These are phyloP conservation scores for Asteroscopus sphinx DNA, from an alignment of 2,888 invertebrate species.

Conservation along the genomic window DNA sequence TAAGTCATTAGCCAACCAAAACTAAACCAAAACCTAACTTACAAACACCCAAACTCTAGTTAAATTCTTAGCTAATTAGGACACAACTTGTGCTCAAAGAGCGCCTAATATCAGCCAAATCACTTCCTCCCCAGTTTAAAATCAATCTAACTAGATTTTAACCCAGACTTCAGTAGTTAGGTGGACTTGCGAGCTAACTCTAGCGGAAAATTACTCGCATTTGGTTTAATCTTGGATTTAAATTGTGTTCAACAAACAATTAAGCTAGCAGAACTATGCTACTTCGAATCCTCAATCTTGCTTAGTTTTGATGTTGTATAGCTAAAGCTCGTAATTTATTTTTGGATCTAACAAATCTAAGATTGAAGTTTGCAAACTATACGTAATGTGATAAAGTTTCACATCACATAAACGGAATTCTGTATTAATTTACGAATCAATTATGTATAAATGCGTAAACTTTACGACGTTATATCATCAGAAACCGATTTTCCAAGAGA, in stretches of 20 bases:
- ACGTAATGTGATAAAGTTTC: conserved; percentile 6
- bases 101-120: conserved; percentile 28
- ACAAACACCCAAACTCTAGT: conserved; percentile 31
- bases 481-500: too few species aligned
- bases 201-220: conserved; percentile 42
- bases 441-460: background rate
- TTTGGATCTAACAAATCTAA: conserved; percentile 8
- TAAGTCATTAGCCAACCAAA: conserved; percentile 16
- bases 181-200: conserved; percentile 39
- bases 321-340: conserved; percentile 9
- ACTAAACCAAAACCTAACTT: background rate
- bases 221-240: conserved; percentile 49
- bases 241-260: conserved; percentile 32
- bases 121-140: conserved; percentile 40
- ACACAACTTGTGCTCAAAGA: conserved; percentile 20
- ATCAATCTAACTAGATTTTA: conserved; percentile 49
- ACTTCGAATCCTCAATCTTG: conserved; percentile 9
- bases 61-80: conserved; percentile 33
- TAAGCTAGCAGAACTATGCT: conserved; percentile 18
- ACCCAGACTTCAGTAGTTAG: conserved; percentile 43
- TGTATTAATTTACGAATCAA: conserved; percentile 1
- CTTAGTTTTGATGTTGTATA: conserved; percentile 16
- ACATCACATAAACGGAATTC: background rate
- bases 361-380: conserved; percentile 12
- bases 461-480: too few species aligned